Evolutionary conservation across 2,797 vertebrate genomes (phyloP).

Genomic region (Aeoliscus strigatus): DNA sequence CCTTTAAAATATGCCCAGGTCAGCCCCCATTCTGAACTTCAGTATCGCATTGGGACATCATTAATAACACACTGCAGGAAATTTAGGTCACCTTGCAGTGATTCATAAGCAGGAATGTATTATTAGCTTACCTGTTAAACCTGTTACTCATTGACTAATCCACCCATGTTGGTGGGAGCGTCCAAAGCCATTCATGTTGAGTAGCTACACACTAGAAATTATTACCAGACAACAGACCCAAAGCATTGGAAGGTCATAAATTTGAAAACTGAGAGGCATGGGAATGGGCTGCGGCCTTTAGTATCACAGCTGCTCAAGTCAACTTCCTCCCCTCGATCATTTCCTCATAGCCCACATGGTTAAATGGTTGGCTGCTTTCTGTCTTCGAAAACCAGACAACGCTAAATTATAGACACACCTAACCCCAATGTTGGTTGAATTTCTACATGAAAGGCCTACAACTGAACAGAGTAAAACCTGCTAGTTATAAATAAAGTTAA

Average conservation of each 20-base stretch:
- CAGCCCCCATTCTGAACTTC: too few relatives aligned
- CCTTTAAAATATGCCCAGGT: too few relatives aligned
- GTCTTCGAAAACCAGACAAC: constrained; percentile 24
- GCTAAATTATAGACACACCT: constrained; percentile 37
- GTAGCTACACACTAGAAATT: constrained; percentile 31
- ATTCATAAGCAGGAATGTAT: constrained; percentile 58
- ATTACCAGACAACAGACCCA: constrained; percentile 31
- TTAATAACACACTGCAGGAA: constrained; percentile 1
- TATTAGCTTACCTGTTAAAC: constrained; percentile 67
- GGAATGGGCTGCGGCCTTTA: constrained; percentile 60
- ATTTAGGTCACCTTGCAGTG: constrained; percentile 60
- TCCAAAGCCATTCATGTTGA: constrained; percentile 27
- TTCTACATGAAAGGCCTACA: constrained; percentile 5
- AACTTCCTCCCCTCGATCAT: constrained; percentile 65
- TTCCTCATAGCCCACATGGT: constrained; percentile 63
- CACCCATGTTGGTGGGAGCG: constrained; percentile 21
- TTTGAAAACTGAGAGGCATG: constrained; percentile 69
- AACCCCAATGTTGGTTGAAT: constrained; percentile 18
- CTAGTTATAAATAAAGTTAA: constrained; percentile 5
- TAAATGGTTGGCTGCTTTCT: constrained; percentile 33
- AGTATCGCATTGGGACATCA: too few relatives aligned
- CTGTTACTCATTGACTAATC: constrained; percentile 58
- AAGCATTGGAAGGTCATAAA: constrained; percentile 61
- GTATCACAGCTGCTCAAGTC: constrained; percentile 65
- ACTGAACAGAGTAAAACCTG: constrained; percentile 11